A percentile compares a stretch with the other conserved stretches of the same genome.
Conservation (phyloP, 2,888 invertebrate species). For the Sialis lutaria region DNA sequence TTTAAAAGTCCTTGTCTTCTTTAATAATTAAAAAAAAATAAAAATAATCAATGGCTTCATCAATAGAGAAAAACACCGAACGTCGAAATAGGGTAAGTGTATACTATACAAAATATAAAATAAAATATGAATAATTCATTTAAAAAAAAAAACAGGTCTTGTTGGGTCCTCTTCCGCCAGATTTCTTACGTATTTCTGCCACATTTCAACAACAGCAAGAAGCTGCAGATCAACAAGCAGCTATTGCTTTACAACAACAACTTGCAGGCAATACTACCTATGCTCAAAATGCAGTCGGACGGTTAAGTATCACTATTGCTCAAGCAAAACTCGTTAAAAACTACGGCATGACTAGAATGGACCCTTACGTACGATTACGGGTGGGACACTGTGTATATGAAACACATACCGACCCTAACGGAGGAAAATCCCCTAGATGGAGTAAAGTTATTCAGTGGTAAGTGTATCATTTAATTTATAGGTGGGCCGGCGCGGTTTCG, state of each 20-base stretch:
- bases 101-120: not conserved
- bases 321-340: conserved; percentile 89
- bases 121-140: not conserved
- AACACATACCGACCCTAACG: conserved; percentile 87
- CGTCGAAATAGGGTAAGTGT: conserved; percentile 30
- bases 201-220: conserved; percentile 46
- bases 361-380: conserved; percentile 83
- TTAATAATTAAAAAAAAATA: not conserved
- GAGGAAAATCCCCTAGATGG: conserved; percentile 90
- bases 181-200: conserved; percentile 47
- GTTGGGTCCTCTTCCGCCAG: conserved; percentile 60
- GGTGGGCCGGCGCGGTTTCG: too few relatives aligned
- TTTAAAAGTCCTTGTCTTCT: not conserved
- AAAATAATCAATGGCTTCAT: conserved; percentile 15
- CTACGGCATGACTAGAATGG: conserved; percentile 90
- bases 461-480: too few relatives aligned
- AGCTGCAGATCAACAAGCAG: conserved; percentile 63
- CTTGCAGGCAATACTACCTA: conserved; percentile 27
- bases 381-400: conserved; percentile 92
- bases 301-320: conserved; percentile 69
- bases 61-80: conserved; percentile 29
- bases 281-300: conserved; percentile 38
- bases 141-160: conserved; percentile 37
- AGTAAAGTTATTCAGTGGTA: conserved; percentile 88
- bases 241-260: conserved; percentile 52